A percentile compares a stretch with the other conserved stretches of the same genome.
These are phyloP conservation scores for Deroplatys truncata DNA, from an alignment of 2,888 invertebrate genomes.

Conservation along the genomic window DNA sequence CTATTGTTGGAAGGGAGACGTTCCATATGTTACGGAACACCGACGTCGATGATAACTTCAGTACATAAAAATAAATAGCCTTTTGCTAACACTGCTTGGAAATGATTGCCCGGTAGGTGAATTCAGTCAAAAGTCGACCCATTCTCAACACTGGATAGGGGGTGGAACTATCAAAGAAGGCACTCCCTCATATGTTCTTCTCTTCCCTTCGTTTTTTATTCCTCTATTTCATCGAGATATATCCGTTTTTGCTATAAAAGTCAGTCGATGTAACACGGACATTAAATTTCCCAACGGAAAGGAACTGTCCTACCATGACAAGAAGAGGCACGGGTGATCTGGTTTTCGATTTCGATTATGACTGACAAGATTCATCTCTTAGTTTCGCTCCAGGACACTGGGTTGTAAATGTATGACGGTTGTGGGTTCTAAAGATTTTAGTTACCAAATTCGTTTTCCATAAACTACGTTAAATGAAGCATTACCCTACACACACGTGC, in stretches of 20 bases:
- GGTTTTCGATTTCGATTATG: background rate
- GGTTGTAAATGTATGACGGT: too few species aligned
- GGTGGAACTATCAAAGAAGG: constrained; percentile 24
- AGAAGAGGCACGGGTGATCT: background rate
- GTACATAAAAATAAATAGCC: constrained; percentile 33
- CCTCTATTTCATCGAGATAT: background rate
- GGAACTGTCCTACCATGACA: background rate
- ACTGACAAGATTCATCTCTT: background rate
- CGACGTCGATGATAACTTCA: constrained; percentile 29
- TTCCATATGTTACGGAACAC: constrained; percentile 14
- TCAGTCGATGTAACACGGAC: constrained; percentile 23
- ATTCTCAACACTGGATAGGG: background rate
- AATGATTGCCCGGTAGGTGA: constrained; percentile 26
- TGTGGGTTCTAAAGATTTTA: too few species aligned
- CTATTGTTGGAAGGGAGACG: background rate
- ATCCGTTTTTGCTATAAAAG: constrained; percentile 18
- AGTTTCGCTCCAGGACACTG: too few species aligned
- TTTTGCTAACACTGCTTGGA: constrained; percentile 30
- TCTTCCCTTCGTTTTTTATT: background rate
- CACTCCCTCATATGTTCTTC: constrained; percentile 24
- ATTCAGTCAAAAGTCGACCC: constrained; percentile 6
- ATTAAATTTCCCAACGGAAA: constrained; percentile 21
- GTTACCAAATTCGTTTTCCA: too few species aligned
- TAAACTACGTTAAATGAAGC: too few species aligned
- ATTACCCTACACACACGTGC: too few species aligned